These are phyloP conservation scores for Caenorhabditis sulstoni DNA, from an alignment of 2,888 invertebrate species.

Conservation along the genomic window DNA sequence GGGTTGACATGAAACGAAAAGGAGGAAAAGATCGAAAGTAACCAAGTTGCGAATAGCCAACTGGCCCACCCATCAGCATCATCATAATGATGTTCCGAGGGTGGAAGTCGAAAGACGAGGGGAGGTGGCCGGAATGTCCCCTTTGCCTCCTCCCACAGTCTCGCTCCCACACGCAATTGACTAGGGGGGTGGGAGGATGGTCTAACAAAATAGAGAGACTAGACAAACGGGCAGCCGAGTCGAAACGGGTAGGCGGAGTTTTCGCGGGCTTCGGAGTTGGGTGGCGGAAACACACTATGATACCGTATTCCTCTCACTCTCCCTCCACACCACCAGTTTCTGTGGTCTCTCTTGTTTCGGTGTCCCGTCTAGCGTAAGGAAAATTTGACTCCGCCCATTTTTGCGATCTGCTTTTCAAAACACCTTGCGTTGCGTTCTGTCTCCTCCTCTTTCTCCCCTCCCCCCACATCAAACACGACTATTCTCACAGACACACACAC, in stretches of 20 bases:
- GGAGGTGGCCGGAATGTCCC: constrained; percentile 8
- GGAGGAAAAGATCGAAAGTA: constrained; percentile 18
- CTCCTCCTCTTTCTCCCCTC: not conserved
- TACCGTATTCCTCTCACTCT: constrained; percentile 40
- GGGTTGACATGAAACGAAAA: constrained; percentile 20
- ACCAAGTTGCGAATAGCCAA: not conserved
- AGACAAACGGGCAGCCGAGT: constrained; percentile 38
- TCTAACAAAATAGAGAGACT: constrained; percentile 26
- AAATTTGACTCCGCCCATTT: constrained; percentile 34
- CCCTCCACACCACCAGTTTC: not conserved
- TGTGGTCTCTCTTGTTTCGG: not conserved
- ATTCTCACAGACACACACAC: not conserved
- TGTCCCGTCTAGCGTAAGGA: not conserved
- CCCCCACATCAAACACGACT: not conserved
- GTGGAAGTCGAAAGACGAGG: constrained; percentile 6
- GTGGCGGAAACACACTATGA: constrained; percentile 54
- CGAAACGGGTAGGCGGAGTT: constrained; percentile 47
- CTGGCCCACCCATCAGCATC: not conserved
- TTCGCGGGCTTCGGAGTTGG: constrained; percentile 8
- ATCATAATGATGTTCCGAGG: constrained; percentile 26
- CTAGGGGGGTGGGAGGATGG: constrained; percentile 6
- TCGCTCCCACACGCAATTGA: constrained; percentile 14
- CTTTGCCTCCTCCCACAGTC: constrained; percentile 21
- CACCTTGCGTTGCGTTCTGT: constrained; percentile 10
- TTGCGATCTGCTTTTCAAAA: constrained; percentile 49